A percentile compares a stretch with the other conserved stretches of the same genome.
Conservation (phyloP, 2,113 vertebrate genomes). For the Calyptomena viridis region DNA sequence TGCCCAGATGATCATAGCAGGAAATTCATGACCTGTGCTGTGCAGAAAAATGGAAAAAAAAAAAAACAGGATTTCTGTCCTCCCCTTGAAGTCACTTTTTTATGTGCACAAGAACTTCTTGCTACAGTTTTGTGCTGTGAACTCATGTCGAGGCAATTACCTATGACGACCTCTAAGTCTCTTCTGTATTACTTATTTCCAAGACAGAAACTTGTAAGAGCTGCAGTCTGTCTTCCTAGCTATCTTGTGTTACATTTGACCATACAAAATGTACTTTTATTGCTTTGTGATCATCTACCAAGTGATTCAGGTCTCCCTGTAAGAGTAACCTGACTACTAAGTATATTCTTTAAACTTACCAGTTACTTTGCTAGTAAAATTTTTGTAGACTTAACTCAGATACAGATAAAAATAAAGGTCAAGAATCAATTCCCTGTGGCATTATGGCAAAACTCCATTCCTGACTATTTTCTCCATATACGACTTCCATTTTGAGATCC, state of each 20-base stretch:
- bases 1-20: neutral
- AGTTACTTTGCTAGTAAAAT: neutral
- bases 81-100: neutral
- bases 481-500: neutral
- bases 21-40: neutral
- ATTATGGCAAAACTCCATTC: neutral
- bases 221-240: neutral
- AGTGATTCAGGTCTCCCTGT: neutral
- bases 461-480: neutral
- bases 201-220: neutral
- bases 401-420: neutral
- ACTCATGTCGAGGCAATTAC: neutral
- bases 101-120: neutral
- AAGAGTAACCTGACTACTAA: neutral
- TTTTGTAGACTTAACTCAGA: neutral
- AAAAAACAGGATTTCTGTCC: neutral
- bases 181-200: conserved; percentile 2
- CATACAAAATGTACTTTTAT: neutral
- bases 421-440: neutral
- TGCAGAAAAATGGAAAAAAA: neutral
- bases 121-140: neutral
- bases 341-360: neutral
- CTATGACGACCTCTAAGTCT: neutral
- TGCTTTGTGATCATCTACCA: neutral
- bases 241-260: neutral